Evolutionary conservation across 2,888 invertebrate species (phyloP), one percentile per base, ranked within the genome.

Genomic region (Diarsia mendica): DNA sequence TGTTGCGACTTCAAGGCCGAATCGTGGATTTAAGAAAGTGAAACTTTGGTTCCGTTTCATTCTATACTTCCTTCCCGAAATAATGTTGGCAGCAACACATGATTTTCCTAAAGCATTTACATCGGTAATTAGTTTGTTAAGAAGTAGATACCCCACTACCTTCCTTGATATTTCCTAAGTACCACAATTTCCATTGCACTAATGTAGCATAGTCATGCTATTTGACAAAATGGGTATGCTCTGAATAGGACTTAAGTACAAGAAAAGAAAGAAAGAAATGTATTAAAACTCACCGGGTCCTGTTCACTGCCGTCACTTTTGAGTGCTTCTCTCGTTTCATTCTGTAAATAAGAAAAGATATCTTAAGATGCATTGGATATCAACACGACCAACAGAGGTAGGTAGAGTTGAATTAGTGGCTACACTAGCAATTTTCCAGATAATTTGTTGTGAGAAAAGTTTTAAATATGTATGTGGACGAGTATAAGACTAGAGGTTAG

Each of bases 241-340:
- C 13, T n/a, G 39, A 39, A 69, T 76, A 6, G 15, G 3, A 44
- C 4, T 3, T 28, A 53, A 48, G 11, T 28, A 28, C 28, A 28
- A 28, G 28, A 28, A 28, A 28, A 28, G 28, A 28, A 28, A 28
- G 3, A 63, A 11, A n/a, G 0, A 58, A 11, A 20, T 18, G 33
- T 65, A 66, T 20, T 20, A 44, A 39, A 64, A 97, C 98, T 97
- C 93, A 98, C 98, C 86, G 98, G 97, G 90, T 98, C 98, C 90
- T 98, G 98, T 92, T 98, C 98, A 90, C 98, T 98, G 86, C 98
- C 98, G 89, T 98, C 98, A 78, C 97, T 97, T 82, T 97, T 97
- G 51, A 98, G 95, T 1, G 98, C 97, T 91, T 98, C 98, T 91
- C 98, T 97, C 5, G 98, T 98, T 90, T 97, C 97, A 91, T 97